phyloP scores from a whole-genome alignment of 2,888 invertebrate species.

The Malacosoma neustria region DNA sequence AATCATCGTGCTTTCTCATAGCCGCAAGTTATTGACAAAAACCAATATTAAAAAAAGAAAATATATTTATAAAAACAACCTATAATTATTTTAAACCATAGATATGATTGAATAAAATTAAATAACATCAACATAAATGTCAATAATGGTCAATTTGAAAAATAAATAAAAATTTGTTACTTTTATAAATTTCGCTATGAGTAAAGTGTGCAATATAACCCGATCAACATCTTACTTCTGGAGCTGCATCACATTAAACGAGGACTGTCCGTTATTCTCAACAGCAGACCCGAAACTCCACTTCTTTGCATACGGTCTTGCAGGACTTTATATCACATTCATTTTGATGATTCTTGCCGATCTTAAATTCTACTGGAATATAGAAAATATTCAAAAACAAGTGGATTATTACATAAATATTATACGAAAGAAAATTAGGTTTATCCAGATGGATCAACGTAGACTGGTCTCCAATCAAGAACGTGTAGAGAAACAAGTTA shows the following conservation, averaged over 20 bases:
- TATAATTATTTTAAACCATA: too few relatives aligned
- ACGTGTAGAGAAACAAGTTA: slow-evolving; percentile 39
- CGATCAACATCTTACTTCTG: slow-evolving; percentile 43
- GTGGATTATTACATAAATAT: slow-evolving; percentile 39
- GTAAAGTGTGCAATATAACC: too few relatives aligned
- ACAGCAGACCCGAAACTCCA: slow-evolving; percentile 35
- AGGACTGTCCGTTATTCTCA: slow-evolving; percentile 46
- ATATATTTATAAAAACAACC: too few relatives aligned
- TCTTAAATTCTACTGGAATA: slow-evolving; percentile 44
- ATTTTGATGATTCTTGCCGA: slow-evolving; percentile 39
- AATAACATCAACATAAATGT: too few relatives aligned
- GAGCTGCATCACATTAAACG: slow-evolving; percentile 41
- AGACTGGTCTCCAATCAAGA: slow-evolving; percentile 39
- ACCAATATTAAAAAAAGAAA: too few relatives aligned
- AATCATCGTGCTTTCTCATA: too few relatives aligned
- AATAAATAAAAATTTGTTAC: too few relatives aligned
- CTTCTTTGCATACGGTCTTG: slow-evolving; percentile 39
- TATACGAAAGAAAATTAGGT: slow-evolving; percentile 38
- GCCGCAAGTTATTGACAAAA: too few relatives aligned
- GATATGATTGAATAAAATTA: too few relatives aligned
- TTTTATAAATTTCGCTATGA: too few relatives aligned
- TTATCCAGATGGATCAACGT: slow-evolving; percentile 37
- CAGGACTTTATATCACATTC: slow-evolving; percentile 35
- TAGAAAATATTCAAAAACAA: slow-evolving; percentile 38
- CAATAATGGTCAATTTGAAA: too few relatives aligned